Percentiles rank a stretch among this genome's conserved stretches.
These are phyloP conservation scores for Enhydra lutris DNA, from an alignment of 2,113 vertebrate species.

Conservation along the genomic window DNA sequence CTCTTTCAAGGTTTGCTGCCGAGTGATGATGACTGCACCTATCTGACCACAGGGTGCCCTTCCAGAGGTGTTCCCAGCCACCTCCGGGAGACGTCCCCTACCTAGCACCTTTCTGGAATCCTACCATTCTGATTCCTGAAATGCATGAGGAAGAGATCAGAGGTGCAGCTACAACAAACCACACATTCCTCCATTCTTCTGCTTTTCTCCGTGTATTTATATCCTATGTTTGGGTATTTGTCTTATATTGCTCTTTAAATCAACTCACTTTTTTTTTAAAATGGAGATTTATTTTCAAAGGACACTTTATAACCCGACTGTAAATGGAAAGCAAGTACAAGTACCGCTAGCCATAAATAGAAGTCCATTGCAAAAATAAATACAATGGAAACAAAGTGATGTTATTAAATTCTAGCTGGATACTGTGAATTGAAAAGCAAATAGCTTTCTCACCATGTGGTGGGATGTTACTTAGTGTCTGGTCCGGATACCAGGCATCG, in stretches of 20 bases:
- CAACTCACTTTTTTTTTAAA: background rate
- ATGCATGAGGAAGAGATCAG: accelerated
- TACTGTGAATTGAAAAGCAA: constrained; percentile 41
- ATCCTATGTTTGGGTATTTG: background rate
- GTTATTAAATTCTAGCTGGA: constrained; percentile 38
- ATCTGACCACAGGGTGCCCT: background rate
- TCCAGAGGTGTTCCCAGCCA: no score
- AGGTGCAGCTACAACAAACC: accelerated
- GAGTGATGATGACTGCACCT: background rate
- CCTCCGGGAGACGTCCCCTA: accelerated
- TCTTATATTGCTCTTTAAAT: constrained; percentile 13
- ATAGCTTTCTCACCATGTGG: background rate
- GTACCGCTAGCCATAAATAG: constrained; percentile 14
- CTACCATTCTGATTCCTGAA: background rate
- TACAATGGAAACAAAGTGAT: constrained; percentile 41
- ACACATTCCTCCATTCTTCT: accelerated
- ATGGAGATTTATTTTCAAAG: constrained; percentile 38
- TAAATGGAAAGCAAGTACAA: background rate
- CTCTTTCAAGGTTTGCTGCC: background rate
- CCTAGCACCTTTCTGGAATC: background rate
- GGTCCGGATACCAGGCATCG: accelerated
- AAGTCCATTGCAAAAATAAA: constrained; percentile 42
- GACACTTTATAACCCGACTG: constrained; percentile 35
- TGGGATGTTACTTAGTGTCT: background rate
- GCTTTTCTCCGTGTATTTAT: background rate